A percentile compares a stretch with the other conserved stretches of the same genome.
These are phyloP conservation scores for Heliocidaris erythrogramma DNA, from an alignment of 35 echinoderm and acorn worm genomes.

Conservation along the genomic window DNA sequence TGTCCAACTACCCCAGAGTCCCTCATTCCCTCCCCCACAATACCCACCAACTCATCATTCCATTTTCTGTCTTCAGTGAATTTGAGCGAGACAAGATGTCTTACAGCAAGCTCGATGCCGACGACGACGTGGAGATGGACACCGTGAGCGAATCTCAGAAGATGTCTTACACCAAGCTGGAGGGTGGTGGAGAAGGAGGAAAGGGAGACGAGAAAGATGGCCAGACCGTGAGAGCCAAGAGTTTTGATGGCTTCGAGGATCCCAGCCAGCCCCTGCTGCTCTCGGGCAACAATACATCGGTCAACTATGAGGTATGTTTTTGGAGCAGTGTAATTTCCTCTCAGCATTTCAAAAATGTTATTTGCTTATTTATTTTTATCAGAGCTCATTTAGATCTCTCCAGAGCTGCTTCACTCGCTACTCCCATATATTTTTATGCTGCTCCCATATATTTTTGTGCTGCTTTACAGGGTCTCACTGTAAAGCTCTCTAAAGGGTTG, in stretches of 20 bases:
- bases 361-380: neutral
- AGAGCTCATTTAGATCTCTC: too few relatives aligned
- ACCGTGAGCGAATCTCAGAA: conserved; percentile 15
- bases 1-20: neutral
- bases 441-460: too few relatives aligned
- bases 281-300: conserved; percentile 20
- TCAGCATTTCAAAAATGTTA: neutral
- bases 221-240: conserved; percentile 3
- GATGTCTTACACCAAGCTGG: conserved; percentile 21
- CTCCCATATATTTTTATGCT: too few relatives aligned
- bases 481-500: too few relatives aligned
- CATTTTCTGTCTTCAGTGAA: neutral
- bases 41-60: neutral
- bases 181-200: neutral
- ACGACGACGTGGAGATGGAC: conserved; percentile 26
- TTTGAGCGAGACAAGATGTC: conserved; percentile 49
- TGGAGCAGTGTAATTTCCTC: neutral
- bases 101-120: conserved; percentile 53
- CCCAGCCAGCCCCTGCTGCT: conserved; percentile 46
- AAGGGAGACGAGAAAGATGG: neutral
- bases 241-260: conserved; percentile 68
- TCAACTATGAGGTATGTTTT: conserved; percentile 58
- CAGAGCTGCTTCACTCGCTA: too few relatives aligned
- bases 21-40: neutral
- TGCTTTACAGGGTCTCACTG: too few relatives aligned